phyloP scores from a whole-genome alignment of 2,797 vertebrate species.

The Apogon talboti region DNA sequence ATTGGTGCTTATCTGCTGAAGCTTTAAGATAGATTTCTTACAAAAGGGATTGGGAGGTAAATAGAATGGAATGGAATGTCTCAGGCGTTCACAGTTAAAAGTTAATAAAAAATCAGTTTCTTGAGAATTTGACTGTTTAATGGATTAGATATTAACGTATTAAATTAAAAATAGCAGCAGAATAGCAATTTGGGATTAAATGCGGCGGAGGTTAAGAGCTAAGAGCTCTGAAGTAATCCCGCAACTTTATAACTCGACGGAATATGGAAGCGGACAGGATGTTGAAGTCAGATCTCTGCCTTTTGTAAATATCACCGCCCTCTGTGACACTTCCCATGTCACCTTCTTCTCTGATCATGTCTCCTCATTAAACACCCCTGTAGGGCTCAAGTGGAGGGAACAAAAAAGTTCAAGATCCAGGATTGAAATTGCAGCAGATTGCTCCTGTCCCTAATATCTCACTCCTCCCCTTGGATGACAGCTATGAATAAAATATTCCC shows the following conservation, averaged over 20 bases:
- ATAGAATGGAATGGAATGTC: neutral
- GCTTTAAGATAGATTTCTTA: neutral
- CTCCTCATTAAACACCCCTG: slow-evolving; percentile 46
- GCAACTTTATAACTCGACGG: neutral
- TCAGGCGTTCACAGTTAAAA: neutral
- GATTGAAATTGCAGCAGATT: slow-evolving; percentile 38
- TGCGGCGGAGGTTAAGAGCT: neutral
- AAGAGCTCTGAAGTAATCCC: slow-evolving; percentile 7
- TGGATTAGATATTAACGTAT: neutral
- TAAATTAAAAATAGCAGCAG: neutral
- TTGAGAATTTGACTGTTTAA: too few species aligned
- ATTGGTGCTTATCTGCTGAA: too few species aligned
- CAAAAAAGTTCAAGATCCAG: slow-evolving; percentile 32
- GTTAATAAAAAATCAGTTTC: neutral
- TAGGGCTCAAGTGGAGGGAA: neutral
- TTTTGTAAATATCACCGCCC: slow-evolving; percentile 30
- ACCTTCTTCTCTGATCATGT: slow-evolving; percentile 39
- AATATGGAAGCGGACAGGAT: too few species aligned
- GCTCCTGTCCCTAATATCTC: slow-evolving; percentile 34
- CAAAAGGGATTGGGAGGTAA: neutral
- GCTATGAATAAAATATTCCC: slow-evolving; percentile 66
- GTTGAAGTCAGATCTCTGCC: slow-evolving; percentile 8
- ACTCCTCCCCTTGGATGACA: slow-evolving; percentile 40
- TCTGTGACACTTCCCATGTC: slow-evolving; percentile 32
- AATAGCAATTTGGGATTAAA: neutral